These are phyloP conservation scores for Blastobasis lacticolella DNA, from an alignment of 2,888 invertebrate species.

Conservation along the genomic window DNA sequence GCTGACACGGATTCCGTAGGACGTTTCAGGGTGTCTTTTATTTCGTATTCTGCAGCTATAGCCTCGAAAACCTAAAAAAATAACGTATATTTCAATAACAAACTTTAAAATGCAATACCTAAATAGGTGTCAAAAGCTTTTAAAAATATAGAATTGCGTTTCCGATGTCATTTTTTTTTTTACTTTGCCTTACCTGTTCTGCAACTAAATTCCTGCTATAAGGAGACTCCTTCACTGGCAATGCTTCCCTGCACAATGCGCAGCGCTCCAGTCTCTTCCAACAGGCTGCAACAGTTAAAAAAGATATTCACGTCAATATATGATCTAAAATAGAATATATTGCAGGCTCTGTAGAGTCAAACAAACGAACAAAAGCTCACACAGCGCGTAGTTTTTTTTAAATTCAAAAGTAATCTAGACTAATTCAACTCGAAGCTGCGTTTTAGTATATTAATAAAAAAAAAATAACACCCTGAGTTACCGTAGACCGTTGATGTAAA, in stretches of 20 bases:
- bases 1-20: slow-evolving; percentile 39
- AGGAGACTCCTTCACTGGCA: slow-evolving; percentile 53
- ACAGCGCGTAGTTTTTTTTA: too few relatives aligned
- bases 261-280: slow-evolving; percentile 56
- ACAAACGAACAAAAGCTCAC: too few relatives aligned
- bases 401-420: too few relatives aligned
- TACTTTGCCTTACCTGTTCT: slow-evolving; percentile 41
- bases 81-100: too few relatives aligned
- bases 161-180: not conserved
- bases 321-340: too few relatives aligned
- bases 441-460: too few relatives aligned
- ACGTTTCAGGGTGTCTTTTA: slow-evolving; percentile 40
- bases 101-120: too few relatives aligned
- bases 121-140: not conserved
- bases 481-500: too few relatives aligned
- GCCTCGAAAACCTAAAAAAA: slow-evolving; percentile 59
- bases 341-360: too few relatives aligned
- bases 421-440: too few relatives aligned
- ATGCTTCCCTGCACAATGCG: slow-evolving; percentile 51
- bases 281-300: slow-evolving; percentile 35
- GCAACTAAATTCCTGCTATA: slow-evolving; percentile 58
- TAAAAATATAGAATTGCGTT: not conserved
- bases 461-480: too few relatives aligned
- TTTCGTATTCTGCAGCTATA: slow-evolving; percentile 59
- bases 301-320: too few relatives aligned